Evolutionary conservation across 2,797 vertebrate genomes (phyloP).

Genomic region (Rhincodon typus): DNA sequence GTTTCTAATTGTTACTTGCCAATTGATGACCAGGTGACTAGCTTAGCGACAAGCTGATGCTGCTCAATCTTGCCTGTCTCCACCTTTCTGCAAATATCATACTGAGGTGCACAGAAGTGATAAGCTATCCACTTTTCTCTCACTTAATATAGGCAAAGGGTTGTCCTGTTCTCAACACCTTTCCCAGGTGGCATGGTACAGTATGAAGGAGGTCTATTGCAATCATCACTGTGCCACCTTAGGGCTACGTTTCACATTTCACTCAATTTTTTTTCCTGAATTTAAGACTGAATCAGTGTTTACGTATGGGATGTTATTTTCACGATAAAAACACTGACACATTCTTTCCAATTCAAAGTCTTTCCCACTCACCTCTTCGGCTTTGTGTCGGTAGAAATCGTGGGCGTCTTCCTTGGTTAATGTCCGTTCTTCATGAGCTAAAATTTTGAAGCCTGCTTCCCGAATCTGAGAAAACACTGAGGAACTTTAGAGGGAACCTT

Average conservation of each 20-base stretch:
- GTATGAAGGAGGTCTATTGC: background rate
- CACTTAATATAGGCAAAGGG: background rate
- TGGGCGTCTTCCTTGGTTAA: constrained; percentile 63
- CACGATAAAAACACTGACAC: background rate
- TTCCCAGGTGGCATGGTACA: background rate
- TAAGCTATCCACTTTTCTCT: background rate
- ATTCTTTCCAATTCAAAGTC: background rate
- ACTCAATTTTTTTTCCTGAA: background rate
- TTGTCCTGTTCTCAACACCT: background rate
- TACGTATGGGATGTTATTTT: background rate
- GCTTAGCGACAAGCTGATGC: background rate
- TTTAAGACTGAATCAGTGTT: background rate
- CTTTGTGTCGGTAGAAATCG: constrained; percentile 70
- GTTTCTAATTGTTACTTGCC: background rate
- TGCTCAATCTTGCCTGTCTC: background rate
- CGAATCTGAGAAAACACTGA: constrained; percentile 60
- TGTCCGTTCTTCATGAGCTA: constrained; percentile 64
- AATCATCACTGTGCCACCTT: background rate
- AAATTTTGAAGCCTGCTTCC: constrained; percentile 75
- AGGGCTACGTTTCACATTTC: background rate
- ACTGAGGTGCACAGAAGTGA: background rate
- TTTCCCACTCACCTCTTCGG: constrained; percentile 57
- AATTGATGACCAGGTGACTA: background rate
- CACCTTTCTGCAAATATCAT: background rate
- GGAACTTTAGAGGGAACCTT: background rate